Base-by-base conservation (phyloP, 2,113 vertebrate genomes). In the Pluvialis apricaria region DNA sequence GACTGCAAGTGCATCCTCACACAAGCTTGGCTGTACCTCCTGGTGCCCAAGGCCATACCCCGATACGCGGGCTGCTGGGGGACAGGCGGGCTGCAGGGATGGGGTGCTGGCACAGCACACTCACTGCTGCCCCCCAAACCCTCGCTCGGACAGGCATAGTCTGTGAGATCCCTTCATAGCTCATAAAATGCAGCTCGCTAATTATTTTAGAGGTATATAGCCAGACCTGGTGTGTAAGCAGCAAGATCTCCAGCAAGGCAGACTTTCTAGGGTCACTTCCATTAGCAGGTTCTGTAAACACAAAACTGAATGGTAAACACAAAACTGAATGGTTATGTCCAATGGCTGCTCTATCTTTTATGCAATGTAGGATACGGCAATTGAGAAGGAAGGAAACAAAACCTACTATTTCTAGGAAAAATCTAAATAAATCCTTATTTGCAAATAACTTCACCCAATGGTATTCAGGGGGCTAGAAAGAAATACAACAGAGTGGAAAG, bases 11-110 rank as follows among this genome's bases (percentile, higher is more conserved):
- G 11, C 29, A 47, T 34, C n/a, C 21, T 60, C 24, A 25, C 4
- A 47, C 38, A 36, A 0, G 0, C 19, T 32, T 64, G 71, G 44
- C 47, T 82, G 65, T 29, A 22, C 15, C 28, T 61, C 29, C 31
- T 49, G 72, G 20, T 79, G 24, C 57, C 86, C 10, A 1, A 49
- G 51, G 9, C 11, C 19, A 1, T 32, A 20, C 6, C 8, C 25
- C 2, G 0, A 25, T 28, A 11, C 1, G 0, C 13, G 0, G 0
- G 22, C 16, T 78, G 2, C 1, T 16, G 22, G 36, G 51, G 51
- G 13, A 16, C 71, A 60, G 40, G 10, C 0, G 1, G 6, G 42
- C 51, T 82, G 45, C n/a, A 47, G 58, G 7, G 26, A 16, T 42
- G 47, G 7, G 0, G 13, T 32, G 54, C 51, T 80, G 38, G 64